Percentiles rank a stretch among this genome's conserved stretches.
Evolutionary conservation across 1,140 invertebrate species (phyloP).

Genomic region (Psix sp.): DNA sequence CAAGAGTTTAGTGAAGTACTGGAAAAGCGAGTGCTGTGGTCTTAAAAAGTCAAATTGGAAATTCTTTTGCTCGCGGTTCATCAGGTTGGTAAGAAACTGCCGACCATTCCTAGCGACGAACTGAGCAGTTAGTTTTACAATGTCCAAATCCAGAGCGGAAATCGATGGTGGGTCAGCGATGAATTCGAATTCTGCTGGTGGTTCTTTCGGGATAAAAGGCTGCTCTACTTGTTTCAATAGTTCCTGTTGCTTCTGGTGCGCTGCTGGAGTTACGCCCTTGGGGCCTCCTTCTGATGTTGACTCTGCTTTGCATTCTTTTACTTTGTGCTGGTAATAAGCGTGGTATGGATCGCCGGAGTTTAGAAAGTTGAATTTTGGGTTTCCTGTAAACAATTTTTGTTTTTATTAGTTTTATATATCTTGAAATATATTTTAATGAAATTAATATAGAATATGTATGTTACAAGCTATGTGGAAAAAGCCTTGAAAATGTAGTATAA

Average conservation of each 20-base stretch:
- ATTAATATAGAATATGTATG: too few relatives aligned
- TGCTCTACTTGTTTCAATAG: constrained; percentile 91
- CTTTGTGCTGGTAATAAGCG: constrained; percentile 99
- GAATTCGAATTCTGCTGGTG: constrained; percentile 97
- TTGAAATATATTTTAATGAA: neutral
- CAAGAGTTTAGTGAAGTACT: constrained; percentile 98
- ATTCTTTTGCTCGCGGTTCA: constrained; percentile 98
- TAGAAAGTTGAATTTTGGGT: constrained; percentile 99
- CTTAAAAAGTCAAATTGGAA: constrained; percentile 99
- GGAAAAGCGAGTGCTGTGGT: constrained; percentile 98
- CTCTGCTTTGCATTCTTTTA: constrained; percentile 87
- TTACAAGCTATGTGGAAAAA: too few relatives aligned
- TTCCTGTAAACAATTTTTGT: constrained; percentile 75
- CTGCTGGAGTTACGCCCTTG: constrained; percentile 81
- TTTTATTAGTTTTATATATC: too few relatives aligned
- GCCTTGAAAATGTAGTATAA: too few relatives aligned
- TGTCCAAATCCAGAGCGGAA: constrained; percentile 98
- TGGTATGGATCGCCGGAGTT: constrained; percentile 98
- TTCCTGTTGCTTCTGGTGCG: constrained; percentile 91
- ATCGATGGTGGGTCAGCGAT: constrained; percentile 99
- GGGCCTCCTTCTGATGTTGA: constrained; percentile 68
- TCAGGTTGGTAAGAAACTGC: constrained; percentile 97
- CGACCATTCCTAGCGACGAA: constrained; percentile 99
- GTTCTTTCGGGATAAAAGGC: constrained; percentile 95
- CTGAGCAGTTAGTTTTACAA: constrained; percentile 98